These are phyloP conservation scores for Pangasius larnaudii DNA, from an alignment of 2,797 vertebrate genomes.

Conservation along the genomic window DNA sequence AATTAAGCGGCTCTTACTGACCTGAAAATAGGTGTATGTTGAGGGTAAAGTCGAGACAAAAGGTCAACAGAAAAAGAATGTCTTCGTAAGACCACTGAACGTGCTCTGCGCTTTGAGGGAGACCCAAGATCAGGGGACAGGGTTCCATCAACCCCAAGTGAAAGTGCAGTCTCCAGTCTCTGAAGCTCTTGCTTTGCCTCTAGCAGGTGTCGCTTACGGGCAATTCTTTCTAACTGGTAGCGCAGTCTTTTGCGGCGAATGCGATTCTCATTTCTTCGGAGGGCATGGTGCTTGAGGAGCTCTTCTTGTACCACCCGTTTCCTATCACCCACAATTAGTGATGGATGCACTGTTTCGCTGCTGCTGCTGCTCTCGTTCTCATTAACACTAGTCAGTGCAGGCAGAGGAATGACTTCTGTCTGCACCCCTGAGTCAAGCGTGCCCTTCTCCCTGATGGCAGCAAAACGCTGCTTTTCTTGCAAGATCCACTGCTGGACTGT, in stretches of 20 bases:
- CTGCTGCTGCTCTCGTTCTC: conserved; percentile 54
- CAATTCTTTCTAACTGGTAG: conserved; percentile 85
- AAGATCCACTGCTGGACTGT: conserved; percentile 89
- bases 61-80: conserved; percentile 80
- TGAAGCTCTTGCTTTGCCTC: conserved; percentile 87
- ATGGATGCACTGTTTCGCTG: conserved; percentile 59
- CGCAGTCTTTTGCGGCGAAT: conserved; percentile 80
- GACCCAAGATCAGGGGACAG: conserved; percentile 64
- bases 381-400: conserved; percentile 38
- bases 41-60: conserved; percentile 79
- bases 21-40: conserved; percentile 77
- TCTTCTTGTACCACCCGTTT: conserved; percentile 84
- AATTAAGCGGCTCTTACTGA: conserved; percentile 51
- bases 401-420: conserved; percentile 69
- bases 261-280: conserved; percentile 79
- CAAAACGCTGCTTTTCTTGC: conserved; percentile 78
- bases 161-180: conserved; percentile 77
- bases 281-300: conserved; percentile 77
- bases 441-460: conserved; percentile 68
- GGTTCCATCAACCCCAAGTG: conserved; percentile 68
- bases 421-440: conserved; percentile 83
- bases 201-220: conserved; percentile 85
- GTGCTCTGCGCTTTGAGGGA: conserved; percentile 56
- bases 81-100: conserved; percentile 62
- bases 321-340: conserved; percentile 69